A percentile compares a stretch with the other conserved stretches of the same genome.
Evolutionary conservation across 2,888 invertebrate species (phyloP).

Genomic region (Drosophila meridionalis): DNA sequence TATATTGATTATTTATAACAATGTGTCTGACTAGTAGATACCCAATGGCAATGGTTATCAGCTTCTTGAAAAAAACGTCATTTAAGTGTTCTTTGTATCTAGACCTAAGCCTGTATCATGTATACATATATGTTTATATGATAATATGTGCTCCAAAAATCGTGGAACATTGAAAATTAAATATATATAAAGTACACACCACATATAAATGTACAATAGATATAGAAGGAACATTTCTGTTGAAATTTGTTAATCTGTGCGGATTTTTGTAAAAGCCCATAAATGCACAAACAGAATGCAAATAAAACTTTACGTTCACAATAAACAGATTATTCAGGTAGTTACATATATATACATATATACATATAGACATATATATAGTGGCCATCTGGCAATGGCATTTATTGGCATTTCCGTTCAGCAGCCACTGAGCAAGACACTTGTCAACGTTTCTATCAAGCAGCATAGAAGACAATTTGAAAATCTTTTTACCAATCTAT

Average conservation of each 20-base stretch:
- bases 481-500: conserved; percentile 13
- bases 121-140: too few species aligned
- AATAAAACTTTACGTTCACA: conserved; percentile 24
- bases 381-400: conserved; percentile 37
- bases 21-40: too few species aligned
- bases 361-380: not conserved
- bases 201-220: not conserved
- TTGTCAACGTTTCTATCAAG: conserved; percentile 60
- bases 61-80: too few species aligned
- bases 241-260: conserved; percentile 10
- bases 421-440: conserved; percentile 29
- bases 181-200: not conserved
- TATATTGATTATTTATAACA: too few species aligned
- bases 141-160: not conserved
- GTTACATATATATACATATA: conserved; percentile 12
- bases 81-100: too few species aligned
- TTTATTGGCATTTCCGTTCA: conserved; percentile 72
- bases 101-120: too few species aligned
- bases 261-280: conserved; percentile 7
- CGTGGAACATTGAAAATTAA: too few species aligned
- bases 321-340: conserved; percentile 50
- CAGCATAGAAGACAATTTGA: conserved; percentile 9
- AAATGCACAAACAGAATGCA: not conserved
- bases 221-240: not conserved
- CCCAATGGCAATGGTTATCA: too few species aligned